Percentiles rank a stretch among this genome's conserved stretches.
These are phyloP conservation scores for Heliconius eleuchia DNA, from an alignment of 1,140 invertebrate genomes.

Conservation along the genomic window DNA sequence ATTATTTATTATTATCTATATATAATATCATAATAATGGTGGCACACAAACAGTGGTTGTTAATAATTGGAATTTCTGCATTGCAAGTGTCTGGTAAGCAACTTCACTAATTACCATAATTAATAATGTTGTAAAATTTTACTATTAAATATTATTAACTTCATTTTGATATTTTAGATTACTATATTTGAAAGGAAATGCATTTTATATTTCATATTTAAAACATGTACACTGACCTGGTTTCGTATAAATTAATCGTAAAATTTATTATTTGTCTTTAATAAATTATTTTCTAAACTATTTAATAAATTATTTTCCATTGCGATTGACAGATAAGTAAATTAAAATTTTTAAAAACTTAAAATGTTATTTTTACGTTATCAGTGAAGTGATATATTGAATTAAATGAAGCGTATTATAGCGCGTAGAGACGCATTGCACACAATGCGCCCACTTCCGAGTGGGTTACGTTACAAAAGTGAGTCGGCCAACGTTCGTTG, in stretches of 20 bases:
- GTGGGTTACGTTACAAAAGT: slow-evolving; percentile 45
- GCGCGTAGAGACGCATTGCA: slow-evolving; percentile 21
- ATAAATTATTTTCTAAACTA: too few relatives aligned
- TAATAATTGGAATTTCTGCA: slow-evolving; percentile 80
- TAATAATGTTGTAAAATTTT: neutral
- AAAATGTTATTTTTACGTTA: too few relatives aligned
- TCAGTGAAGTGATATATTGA: neutral
- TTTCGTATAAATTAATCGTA: too few relatives aligned
- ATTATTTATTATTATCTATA: slow-evolving; percentile 14
- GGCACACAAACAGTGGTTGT: slow-evolving; percentile 70
- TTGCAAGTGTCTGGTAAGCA: slow-evolving; percentile 66
- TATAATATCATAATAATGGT: slow-evolving; percentile 50
- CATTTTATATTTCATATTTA: too few relatives aligned
- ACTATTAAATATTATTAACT: neutral
- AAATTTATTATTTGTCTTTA: too few relatives aligned
- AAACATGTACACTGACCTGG: too few relatives aligned
- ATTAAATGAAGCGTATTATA: slow-evolving; percentile 33
- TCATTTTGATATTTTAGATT: too few relatives aligned
- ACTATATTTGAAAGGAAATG: too few relatives aligned
- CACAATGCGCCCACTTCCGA: slow-evolving; percentile 40
- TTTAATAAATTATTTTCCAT: too few relatives aligned
- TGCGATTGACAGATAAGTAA: too few relatives aligned
- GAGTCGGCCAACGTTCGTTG: slow-evolving; percentile 40
- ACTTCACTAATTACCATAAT: neutral
- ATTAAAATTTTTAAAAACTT: too few relatives aligned